Percentiles rank a stretch among this genome's conserved stretches.
Evolutionary conservation across 2,888 invertebrate genomes (phyloP).

Genomic region (Acanthococcus lagerstroemiae): DNA sequence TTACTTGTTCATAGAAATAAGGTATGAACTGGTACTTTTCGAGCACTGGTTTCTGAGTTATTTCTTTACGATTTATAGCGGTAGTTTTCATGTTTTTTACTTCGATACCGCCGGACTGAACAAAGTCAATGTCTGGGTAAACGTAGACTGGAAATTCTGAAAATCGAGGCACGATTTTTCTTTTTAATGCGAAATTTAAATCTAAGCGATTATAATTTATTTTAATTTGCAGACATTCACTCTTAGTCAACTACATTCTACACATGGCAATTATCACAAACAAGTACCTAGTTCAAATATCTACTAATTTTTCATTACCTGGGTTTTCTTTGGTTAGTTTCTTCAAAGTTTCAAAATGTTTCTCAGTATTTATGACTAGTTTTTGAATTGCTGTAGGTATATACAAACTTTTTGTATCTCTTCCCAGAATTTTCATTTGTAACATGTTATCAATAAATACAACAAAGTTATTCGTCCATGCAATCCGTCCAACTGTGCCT

Average conservation of each 20-base stretch:
- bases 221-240: too few species aligned
- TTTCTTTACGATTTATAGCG: conserved; percentile 57
- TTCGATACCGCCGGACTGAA: conserved; percentile 64
- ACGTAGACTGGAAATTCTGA: conserved; percentile 42
- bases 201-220: too few species aligned
- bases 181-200: too few species aligned
- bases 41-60: conserved; percentile 61
- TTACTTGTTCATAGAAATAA: conserved; percentile 41
- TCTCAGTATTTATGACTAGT: conserved; percentile 55
- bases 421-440: conserved; percentile 61
- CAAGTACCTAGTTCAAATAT: too few species aligned
- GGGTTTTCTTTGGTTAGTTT: too few species aligned
- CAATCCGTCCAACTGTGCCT: conserved; percentile 45
- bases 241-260: too few species aligned
- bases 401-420: conserved; percentile 56
- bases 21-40: conserved; percentile 66
- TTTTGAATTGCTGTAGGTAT: conserved; percentile 65
- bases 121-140: conserved; percentile 43
- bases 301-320: too few species aligned
- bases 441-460: conserved; percentile 81
- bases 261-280: too few species aligned
- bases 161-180: conserved; percentile 28
- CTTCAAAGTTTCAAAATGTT: conserved; percentile 1
- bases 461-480: conserved; percentile 76
- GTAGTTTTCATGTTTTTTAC: conserved; percentile 65